phyloP scores from a whole-genome alignment of 2,113 vertebrate species.

The Ibidorhyncha struthersii region DNA sequence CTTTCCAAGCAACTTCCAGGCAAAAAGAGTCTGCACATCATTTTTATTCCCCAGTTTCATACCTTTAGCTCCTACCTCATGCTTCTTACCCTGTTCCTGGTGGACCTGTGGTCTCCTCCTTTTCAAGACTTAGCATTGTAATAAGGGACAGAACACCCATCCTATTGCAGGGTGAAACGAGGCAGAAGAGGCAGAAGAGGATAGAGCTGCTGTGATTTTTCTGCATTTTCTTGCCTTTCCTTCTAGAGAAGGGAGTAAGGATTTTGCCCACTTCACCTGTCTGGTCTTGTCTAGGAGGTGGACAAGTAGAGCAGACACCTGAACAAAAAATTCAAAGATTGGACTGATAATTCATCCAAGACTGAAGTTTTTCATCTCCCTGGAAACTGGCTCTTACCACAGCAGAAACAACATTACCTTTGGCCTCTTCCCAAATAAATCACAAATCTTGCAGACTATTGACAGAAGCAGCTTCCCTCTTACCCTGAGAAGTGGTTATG shows the following conservation, averaged over 20 bases:
- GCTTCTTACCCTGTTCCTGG: neutral
- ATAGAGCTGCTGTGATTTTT: neutral
- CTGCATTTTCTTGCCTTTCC: neutral
- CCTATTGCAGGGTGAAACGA: rapidly evolving
- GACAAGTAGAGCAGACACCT: neutral
- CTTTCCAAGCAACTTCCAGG: neutral
- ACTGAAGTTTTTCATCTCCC: neutral
- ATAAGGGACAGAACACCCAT: neutral
- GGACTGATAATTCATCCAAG: neutral
- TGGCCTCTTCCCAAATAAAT: neutral
- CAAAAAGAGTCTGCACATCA: neutral
- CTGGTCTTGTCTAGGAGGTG: neutral
- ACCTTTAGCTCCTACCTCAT: neutral
- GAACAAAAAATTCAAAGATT: neutral
- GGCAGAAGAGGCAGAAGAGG: neutral
- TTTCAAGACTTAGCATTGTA: neutral
- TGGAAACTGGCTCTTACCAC: neutral
- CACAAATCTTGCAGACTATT: neutral
- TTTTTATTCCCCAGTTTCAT: neutral
- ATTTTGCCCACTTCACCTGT: neutral
- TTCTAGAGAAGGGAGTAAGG: neutral
- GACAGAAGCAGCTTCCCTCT: neutral
- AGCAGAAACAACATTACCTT: neutral
- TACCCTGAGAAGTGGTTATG: neutral
- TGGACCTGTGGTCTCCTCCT: neutral